A percentile compares a stretch with the other conserved stretches of the same genome.
These are phyloP conservation scores for Eulemur coronatus DNA, from an alignment of 2,797 vertebrate genomes.

Conservation along the genomic window DNA sequence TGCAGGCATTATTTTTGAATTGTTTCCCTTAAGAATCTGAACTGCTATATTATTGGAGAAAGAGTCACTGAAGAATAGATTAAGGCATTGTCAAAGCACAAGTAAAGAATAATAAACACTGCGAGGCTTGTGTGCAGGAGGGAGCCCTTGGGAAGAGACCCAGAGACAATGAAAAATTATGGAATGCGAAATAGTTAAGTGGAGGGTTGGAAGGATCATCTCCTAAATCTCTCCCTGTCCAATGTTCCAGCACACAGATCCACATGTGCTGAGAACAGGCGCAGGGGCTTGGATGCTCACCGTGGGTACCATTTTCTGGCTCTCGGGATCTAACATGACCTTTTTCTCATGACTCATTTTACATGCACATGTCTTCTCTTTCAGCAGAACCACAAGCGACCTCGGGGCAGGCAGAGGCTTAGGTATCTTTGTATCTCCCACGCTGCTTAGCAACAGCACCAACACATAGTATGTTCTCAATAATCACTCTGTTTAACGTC, in stretches of 20 bases:
- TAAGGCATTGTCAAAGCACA: too few relatives aligned
- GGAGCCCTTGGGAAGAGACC: not conserved
- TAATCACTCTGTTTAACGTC: not conserved
- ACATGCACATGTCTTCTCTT: not conserved
- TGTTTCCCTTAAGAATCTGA: not conserved
- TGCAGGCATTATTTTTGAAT: not conserved
- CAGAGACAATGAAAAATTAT: not conserved
- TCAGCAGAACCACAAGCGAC: not conserved
- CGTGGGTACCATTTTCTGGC: not conserved
- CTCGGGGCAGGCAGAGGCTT: not conserved
- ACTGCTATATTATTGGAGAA: not conserved
- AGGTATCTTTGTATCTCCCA: not conserved
- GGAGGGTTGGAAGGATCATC: not conserved
- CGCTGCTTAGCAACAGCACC: not conserved
- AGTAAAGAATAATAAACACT: not conserved
- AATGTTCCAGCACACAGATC: accelerated
- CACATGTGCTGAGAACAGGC: accelerated
- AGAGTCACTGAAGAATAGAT: not conserved
- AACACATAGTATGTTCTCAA: not conserved
- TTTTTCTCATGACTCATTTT: not conserved
- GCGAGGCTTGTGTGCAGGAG: not conserved
- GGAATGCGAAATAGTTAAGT: not conserved
- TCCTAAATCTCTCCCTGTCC: accelerated
- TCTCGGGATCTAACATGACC: not conserved
- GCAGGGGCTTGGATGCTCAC: accelerated